Evolutionary conservation across 1,140 invertebrate genomes (phyloP).

Genomic region (Nasonia longicornis): DNA sequence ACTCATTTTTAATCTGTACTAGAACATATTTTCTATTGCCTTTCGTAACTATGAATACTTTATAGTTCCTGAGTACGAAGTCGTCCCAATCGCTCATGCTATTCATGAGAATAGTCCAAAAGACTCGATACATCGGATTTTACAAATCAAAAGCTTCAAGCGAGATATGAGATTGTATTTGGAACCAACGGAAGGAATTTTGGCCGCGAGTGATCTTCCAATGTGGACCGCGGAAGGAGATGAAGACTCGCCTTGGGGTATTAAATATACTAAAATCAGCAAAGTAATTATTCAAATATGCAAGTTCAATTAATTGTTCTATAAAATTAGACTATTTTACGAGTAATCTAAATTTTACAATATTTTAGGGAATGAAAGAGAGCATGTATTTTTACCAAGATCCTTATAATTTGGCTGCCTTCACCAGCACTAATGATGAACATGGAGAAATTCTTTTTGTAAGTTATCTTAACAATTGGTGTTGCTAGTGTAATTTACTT

Average conservation of each 20-base stretch:
- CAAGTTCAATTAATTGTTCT: background rate
- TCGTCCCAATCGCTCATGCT: constrained; percentile 52
- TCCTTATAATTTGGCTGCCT: constrained; percentile 49
- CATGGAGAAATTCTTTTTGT: constrained; percentile 51
- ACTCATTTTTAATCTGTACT: background rate
- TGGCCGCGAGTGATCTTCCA: constrained; percentile 53
- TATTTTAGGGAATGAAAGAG: constrained; percentile 47
- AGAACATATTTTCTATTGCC: background rate
- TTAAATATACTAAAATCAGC: constrained; percentile 51
- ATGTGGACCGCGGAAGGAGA: constrained; percentile 53
- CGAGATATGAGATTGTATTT: constrained; percentile 53
- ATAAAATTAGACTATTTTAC: background rate
- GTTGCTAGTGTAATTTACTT: background rate
- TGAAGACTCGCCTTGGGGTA: constrained; percentile 43
- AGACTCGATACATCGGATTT: constrained; percentile 12
- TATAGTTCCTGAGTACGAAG: constrained; percentile 58
- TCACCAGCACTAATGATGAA: constrained; percentile 47
- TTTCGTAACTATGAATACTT: constrained; percentile 18
- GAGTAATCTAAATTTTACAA: background rate
- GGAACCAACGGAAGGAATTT: constrained; percentile 53
- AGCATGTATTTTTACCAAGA: constrained; percentile 52
- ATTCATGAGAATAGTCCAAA: constrained; percentile 20
- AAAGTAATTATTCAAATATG: constrained; percentile 44
- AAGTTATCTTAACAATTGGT: constrained; percentile 35
- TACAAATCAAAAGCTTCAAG: constrained; percentile 53